Base-by-base conservation (phyloP, 2,888 invertebrate genomes). In the Hypselothyrea guttata region DNA sequence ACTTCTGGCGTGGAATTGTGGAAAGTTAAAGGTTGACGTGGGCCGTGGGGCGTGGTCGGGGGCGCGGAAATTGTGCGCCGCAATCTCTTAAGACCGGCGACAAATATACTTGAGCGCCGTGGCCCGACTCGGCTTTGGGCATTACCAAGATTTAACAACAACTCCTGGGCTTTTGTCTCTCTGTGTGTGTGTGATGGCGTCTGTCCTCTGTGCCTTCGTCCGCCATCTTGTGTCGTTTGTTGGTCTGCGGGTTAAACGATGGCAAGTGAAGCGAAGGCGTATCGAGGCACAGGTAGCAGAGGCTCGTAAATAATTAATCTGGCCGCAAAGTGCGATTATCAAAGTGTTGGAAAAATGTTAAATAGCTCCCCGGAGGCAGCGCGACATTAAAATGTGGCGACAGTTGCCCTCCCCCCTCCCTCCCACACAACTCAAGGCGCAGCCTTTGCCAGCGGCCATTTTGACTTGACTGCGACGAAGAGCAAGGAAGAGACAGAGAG, bases 271-370 rank as follows among this genome's bases (percentile, higher is more conserved):
- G 65, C 41, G 41, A 5, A 35, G 15, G 38, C 38, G 38, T 38
- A 13, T 13, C 47, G 33, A 48, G 46, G 66, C 67, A 27, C 75
- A 72, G 71, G 68, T 68, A 68, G 74, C 72, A 35, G 48, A 42
- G 68, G 71, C 71, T 82, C 78, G 78, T 85, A 76, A 85, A 84
- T 84, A 84, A 84, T 84, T 84, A 81, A 84, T 84, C 76, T 78
- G 76, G 69, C 85, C 84, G 62, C 84, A 81, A 79, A 83, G 76
- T 76, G 78, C 78, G 85, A 85, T 81, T 85, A 81, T 85, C 76
- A 77, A 83, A 84, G 81, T 84, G 84, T 77, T 78, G 81, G 82
- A 75, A 81, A 84, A 84, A 82, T 82, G 81, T 78, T 84, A 82
- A 82, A 81, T 82, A 75, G 81, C 84, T 81, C 84, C 77, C 78